A percentile compares a stretch with the other conserved stretches of the same genome.
phyloP scores from a whole-genome alignment of 2,888 invertebrate genomes.

The Parnassius mnemosyne region DNA sequence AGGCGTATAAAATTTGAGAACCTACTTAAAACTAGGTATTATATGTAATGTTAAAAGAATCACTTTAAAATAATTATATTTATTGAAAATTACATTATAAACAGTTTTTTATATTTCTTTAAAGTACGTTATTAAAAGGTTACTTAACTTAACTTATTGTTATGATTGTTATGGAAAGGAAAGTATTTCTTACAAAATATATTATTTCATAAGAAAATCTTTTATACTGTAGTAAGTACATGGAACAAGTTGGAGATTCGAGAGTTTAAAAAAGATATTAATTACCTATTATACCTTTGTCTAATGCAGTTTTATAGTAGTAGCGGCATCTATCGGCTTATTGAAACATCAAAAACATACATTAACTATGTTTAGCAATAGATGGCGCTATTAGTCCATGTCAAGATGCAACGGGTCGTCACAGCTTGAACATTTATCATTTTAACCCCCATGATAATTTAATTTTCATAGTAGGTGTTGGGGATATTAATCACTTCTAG shows the following conservation, averaged over 20 bases:
- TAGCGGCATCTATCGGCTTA: constrained; percentile 47
- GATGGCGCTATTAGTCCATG: constrained; percentile 73
- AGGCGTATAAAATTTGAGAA: too few species aligned
- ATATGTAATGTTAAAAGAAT: too few species aligned
- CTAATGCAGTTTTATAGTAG: too few species aligned
- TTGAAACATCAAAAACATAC: constrained; percentile 42
- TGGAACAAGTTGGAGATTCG: too few species aligned
- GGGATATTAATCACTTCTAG: constrained; percentile 30
- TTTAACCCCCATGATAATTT: constrained; percentile 57
- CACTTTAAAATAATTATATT: too few species aligned
- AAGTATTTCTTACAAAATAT: too few species aligned
- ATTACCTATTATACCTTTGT: neutral
- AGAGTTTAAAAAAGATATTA: neutral
- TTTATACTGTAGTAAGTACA: neutral
- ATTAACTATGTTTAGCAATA: constrained; percentile 61
- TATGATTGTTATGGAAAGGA: too few species aligned
- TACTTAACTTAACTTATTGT: too few species aligned
- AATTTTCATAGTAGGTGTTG: constrained; percentile 55
- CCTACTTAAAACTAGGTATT: too few species aligned
- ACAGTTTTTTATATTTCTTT: too few species aligned
- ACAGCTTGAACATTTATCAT: constrained; percentile 68
- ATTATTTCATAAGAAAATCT: neutral
- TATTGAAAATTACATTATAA: too few species aligned
- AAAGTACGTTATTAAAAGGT: too few species aligned
- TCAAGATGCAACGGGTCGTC: constrained; percentile 57